Base-by-base conservation (phyloP, 1,140 invertebrate genomes). In the Rhynchophorus ferrugineus region DNA sequence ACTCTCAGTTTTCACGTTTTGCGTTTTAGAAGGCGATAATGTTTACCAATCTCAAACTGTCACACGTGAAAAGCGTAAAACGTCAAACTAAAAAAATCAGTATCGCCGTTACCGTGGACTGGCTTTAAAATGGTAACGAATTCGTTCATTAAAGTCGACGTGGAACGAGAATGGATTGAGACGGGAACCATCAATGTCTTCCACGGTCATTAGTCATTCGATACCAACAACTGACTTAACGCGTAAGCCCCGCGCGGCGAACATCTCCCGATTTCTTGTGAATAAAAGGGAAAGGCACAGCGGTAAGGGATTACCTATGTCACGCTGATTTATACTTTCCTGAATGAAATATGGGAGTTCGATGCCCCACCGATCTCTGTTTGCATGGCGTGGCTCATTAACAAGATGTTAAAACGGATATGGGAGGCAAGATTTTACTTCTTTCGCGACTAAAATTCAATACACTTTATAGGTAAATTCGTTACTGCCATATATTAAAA, bases 241-340 rank as follows among this genome's bases (percentile, higher is more conserved):
- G 20, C 16, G 20, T 39, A 50, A 48, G 52, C 52, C 41, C 52
- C 24, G n/a, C 33, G 36, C 29, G 38, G 21, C 19, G 52, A 53
- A 45, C 36, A 47, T 53, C 43, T 46, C 37, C 36, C 50, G 50
- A 54, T 55, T 49, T 49, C 53, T 49, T 49, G 39, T 39, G 53
- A 55, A 55, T 55, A 55, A 55, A 55, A 55, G 53, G 46, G 42
- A 44, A 49, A 38, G 53, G 46, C 45, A 43, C 53, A 44, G 19
- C 38, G 53, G 34, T 41, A 18, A 55, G 45, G 53, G 53, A 55
- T 55, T 55, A 55, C 53, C 46, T 49, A 55, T 49, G 53, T 55
- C 53, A 55, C 39, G 17, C 53, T 55, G 53, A 55, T 55, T 55
- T 55, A 55, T 55, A 44, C 53, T 49, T 55, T 55, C 38, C 29